Base-by-base conservation (phyloP, 2,113 vertebrate species). In the Lathamus discolor region DNA sequence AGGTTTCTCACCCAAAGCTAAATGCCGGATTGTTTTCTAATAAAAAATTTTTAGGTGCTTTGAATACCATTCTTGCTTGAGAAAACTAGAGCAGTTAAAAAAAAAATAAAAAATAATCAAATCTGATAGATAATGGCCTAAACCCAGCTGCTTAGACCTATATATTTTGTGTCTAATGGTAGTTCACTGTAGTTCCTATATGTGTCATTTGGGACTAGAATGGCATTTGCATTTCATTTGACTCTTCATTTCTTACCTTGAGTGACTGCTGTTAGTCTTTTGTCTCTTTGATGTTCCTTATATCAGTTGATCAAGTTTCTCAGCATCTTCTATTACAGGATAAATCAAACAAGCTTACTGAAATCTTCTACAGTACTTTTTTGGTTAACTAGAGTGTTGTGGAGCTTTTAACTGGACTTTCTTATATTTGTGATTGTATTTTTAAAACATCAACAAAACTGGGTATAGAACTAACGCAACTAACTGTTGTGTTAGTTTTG, bases 351-450 rank as follows among this genome's bases (percentile, higher is more conserved):
- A 59, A 43, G 25, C 17, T 83, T 80, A 62, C 33, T 62, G n/a
- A 69, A 86, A 20, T 9, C 25, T 86, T 72, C 22, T 54, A 8
- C 28, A 59, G 9, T 75, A n/a, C 4, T 55, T 63, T 75, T 49
- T 84, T 41, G 0, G 0, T 88, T 31, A 68, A 3, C 4, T 3
- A 2, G 20, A 24, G 11, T 33, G 17, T 39, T 33, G 11, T n/a
- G 25, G 6, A 31, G 4, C 18, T 48, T 69, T 80, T 86, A 72
- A 1, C 10, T 89, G 11, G 52, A 18, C 39, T 79, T 84, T 31
- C 31, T 80, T 75, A 4, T 22, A 33, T 61, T 76, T 63, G 18
- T 0, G 0, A 44, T 19, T 73, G 10, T 55, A 33, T 73, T 88
- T 93, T 66, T 84, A 52, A 69, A 86, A 57, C 3, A 11, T 69